A percentile compares a stretch with the other conserved stretches of the same genome.
Conservation (phyloP, 2,797 vertebrate genomes). For the Lindbergichthys nudifrons region DNA sequence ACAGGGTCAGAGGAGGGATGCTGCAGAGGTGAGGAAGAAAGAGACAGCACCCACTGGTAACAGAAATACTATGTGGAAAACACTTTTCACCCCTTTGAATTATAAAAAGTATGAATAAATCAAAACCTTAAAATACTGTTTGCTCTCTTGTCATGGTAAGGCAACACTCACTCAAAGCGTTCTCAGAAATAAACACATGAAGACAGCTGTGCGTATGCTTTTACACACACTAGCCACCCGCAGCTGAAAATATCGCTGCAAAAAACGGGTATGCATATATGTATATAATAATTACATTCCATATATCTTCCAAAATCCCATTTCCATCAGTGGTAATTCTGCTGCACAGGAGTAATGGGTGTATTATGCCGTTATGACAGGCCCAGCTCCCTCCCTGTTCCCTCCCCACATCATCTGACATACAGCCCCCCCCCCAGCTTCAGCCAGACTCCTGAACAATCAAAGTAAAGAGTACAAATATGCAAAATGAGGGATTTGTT, state of each 20-base stretch:
- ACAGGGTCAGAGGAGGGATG: constrained; percentile 56
- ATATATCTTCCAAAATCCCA: constrained; percentile 86
- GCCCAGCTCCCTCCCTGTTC: constrained; percentile 64
- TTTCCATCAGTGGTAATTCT: constrained; percentile 85
- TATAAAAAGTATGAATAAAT: constrained; percentile 23
- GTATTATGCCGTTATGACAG: constrained; percentile 86
- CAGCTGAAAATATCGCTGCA: constrained; percentile 63
- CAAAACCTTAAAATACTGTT: constrained; percentile 9
- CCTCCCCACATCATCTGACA: constrained; percentile 34
- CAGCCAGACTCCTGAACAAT: constrained; percentile 76
- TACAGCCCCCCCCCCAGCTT: constrained; percentile 34
- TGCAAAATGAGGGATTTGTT: constrained; percentile 72
- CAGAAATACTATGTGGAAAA: constrained; percentile 21
- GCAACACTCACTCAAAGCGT: constrained; percentile 20
- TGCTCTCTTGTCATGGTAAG: constrained; percentile 14
- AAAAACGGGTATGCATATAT: constrained; percentile 82
- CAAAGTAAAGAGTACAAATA: constrained; percentile 75
- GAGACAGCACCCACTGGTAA: constrained; percentile 23
- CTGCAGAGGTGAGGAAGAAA: constrained; percentile 29
- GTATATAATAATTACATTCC: constrained; percentile 86
- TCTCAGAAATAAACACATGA: constrained; percentile 39
- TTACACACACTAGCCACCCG: constrained; percentile 31
- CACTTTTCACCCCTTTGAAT: constrained; percentile 22
- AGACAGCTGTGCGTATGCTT: constrained; percentile 27
- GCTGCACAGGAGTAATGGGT: constrained; percentile 83